Percentiles rank a stretch among this genome's conserved stretches.
These are phyloP conservation scores for Cyphomyrus plagiostoma DNA, from an alignment of 2,113 vertebrate genomes.

Conservation along the genomic window DNA sequence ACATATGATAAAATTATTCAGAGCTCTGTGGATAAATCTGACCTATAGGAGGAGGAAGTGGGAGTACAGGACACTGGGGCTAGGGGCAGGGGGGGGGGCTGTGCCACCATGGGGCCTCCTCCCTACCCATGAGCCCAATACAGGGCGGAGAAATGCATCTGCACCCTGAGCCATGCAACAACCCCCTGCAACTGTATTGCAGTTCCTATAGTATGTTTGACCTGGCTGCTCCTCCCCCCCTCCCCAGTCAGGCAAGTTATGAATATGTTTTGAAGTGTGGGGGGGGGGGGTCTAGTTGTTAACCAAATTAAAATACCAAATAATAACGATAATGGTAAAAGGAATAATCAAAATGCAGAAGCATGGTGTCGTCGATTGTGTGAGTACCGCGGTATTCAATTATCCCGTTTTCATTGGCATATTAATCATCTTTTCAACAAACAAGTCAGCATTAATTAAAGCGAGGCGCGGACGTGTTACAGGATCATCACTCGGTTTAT, in stretches of 20 bases:
- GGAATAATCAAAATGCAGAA: constrained; percentile 38
- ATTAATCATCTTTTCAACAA: constrained; percentile 99
- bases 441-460: constrained; percentile 99
- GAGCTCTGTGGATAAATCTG: neutral
- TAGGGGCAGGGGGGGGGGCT: neutral
- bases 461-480: constrained; percentile 88
- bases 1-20: neutral
- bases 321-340: constrained; percentile 43
- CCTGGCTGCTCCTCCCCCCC: neutral
- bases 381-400: constrained; percentile 42
- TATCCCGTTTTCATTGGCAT: constrained; percentile 39
- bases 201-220: neutral
- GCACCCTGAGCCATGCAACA: neutral
- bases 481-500: constrained; percentile 74
- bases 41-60: neutral
- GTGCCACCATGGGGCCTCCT: neutral
- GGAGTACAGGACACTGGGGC: neutral
- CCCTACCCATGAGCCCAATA: neutral
- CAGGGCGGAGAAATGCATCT: neutral
- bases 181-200: neutral
- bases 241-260: neutral
- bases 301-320: constrained; percentile 41
- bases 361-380: constrained; percentile 41
- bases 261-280: constrained; percentile 24
- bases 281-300: constrained; percentile 26